These are phyloP conservation scores for Tachycineta bicolor DNA, from an alignment of 2,113 vertebrate species.

Conservation along the genomic window DNA sequence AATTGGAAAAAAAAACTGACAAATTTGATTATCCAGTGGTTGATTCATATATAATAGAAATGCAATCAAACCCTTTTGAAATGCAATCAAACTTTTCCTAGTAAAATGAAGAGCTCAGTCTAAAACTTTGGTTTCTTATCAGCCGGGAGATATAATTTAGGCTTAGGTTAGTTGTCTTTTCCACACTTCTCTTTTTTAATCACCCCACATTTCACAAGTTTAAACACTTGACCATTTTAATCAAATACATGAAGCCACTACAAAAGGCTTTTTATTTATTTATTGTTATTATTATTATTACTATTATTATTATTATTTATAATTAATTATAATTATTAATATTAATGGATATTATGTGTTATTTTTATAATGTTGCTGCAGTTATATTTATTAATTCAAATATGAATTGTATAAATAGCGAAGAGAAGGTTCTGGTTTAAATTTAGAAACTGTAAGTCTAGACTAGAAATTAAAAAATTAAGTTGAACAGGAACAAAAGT, in stretches of 20 bases:
- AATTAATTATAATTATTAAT: no score
- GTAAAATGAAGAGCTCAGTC: neutral
- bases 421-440: neutral
- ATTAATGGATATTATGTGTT: neutral
- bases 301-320: no score
- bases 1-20: neutral
- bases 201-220: neutral
- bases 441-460: neutral
- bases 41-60: neutral
- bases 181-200: neutral
- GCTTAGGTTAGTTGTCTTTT: neutral
- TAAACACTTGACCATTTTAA: neutral
- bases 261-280: neutral
- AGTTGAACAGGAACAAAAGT: neutral
- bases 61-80: neutral
- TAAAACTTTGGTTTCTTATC: neutral
- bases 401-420: neutral
- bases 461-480: neutral
- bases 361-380: neutral
- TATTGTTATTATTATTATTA: no score
- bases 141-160: neutral
- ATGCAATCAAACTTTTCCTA: neutral
- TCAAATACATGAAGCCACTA: neutral
- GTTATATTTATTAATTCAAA: neutral
- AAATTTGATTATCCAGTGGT: neutral